Evolutionary conservation across 2,113 vertebrate genomes (phyloP), one percentile per base, ranked within the genome.

Genomic region (Thymallus thymallus): DNA sequence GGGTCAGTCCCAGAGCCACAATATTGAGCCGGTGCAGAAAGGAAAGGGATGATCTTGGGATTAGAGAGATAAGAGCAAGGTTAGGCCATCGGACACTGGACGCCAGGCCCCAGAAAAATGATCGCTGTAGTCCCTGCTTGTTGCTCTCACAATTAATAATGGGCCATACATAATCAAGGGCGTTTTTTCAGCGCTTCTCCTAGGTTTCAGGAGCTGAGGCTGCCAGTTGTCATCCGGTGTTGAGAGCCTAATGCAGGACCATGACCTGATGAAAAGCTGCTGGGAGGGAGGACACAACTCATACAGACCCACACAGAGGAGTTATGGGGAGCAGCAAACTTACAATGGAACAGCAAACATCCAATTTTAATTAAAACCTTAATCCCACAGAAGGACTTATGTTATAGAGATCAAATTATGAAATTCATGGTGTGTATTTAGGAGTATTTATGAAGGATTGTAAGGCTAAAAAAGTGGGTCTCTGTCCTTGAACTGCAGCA

Each of bases 11-110:
- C 72, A 68, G 76, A 80, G 75, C 73, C 61, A 78, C 73, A 84
- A 77, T 71, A 82, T 16, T 76, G 69, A 85, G 77, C 63, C 69
- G 70, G 56, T 32, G 78, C 3, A 45, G 76, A 86, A 88, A 88
- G 87, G 87, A 90, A 91, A 80, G 65, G 89, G 86, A 89, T 86
- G 85, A 86, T 76, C 6, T 76, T 76, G 46, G 86, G 80, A 91
- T 89, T 87, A 85, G 46, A 35, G 63, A 88, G 89, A 91, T 88
- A 90, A 88, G 80, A 68, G 72, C 61, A 65, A 76, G 72, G 61
- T 22, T 56, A 74, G 71, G 73, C 66, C 74, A 78, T 68, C 16
- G 22, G 46, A 55, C 7, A 69, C 16, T 23, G 26, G 56, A 20
- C 5, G n/a, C 56, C 56, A n/a, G n/a, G n/a, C 48, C 35, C 61